Base-by-base conservation (phyloP, 1,140 invertebrate genomes). In the Cydia amplana region DNA sequence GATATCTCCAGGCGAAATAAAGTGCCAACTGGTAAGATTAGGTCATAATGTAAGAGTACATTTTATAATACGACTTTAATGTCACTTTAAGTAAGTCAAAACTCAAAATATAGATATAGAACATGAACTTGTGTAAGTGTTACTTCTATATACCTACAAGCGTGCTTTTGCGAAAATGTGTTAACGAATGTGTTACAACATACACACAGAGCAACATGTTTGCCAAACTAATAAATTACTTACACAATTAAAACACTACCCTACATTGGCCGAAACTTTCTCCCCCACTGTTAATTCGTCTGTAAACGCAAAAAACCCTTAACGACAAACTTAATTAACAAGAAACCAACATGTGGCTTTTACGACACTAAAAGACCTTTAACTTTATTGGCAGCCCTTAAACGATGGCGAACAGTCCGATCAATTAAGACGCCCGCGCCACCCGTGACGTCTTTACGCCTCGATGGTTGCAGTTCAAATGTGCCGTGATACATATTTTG, bases 281-380 rank as follows among this genome's bases (percentile, higher is more conserved):
- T n/a, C 64, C 23, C 28, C 25, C 23, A 40, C 20, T 3, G 28
- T 65, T 65, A 28, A 65, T 65, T 65, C 32, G 6, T 70, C 16
- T 70, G 65, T 65, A 32, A 65, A 65, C 64, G 64, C 64, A 65
- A 70, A 70, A 70, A 70, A 70, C 65, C 32, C 28, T 43, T 70
- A 70, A 70, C 65, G 65, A 70, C 32, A 12, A 40, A 32, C 32
- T 70, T 70, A 70, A 70, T 70, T 14, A 70, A 70, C 65, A 18
- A n/a, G 36, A 70, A 70, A 70, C 64, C 25, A 2, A 65, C 65
- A 70, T 43, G 65, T 70, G 65, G 28, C 32, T 70, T 67, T 70
- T 70, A 70, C 65, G 65, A 70, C 65, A 70, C 65, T 70, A 70
- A 70, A 70, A 32, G 65, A 70, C 65, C 32, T 70, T 70, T 70